Base-by-base conservation (phyloP, 1,140 invertebrate genomes). In the Stenopsyche tienmushanensis region DNA sequence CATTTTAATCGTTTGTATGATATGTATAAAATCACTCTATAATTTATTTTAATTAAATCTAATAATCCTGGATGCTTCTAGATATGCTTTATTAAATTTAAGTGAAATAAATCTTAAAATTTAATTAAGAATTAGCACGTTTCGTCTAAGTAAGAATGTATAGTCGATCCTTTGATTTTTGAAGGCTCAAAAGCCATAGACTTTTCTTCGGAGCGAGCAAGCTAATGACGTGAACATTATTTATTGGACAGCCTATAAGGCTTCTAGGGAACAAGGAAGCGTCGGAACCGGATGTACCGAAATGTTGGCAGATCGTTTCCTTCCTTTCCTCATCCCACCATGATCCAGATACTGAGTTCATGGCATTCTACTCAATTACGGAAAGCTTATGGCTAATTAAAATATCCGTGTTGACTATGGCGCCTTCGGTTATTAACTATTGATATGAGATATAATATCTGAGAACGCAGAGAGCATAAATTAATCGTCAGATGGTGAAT, bases 221-320 rank as follows among this genome's bases (percentile, higher is more conserved):
- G 57, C 57, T 60, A 60, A 60, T 60, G 57, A 60, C 57, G 42
- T 47, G 57, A 60, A 39, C 57, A 42, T 64, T 54, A 64, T 64
- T 64, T 64, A 64, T 64, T 64, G 62, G 34, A 44, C 18, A 39
- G 21, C 9, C 29, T 26, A 24, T 54, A 15, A 17, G 47, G 18
- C 52, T 26, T 23, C 44, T 60, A 13, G 13, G 3, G 63, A 62
- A 53, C 47, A 62, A 62, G 3, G 59, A 50, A 20, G 45, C 10
- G 2, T 34, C 41, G 60, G 60, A 53, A 52, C 54, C 52, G 63
- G 53, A 65, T 45, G 63, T 49, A 25, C 63, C 41, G 63, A 57
- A 25, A 49, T 49, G 58, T 26, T 25, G 39, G 20, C 41, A 53
- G 62, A 65, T 65, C 63, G 44, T 17, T 65, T 65, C 63, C 63